phyloP scores from a whole-genome alignment of 2,888 invertebrate species.

The Diaperis boleti region DNA sequence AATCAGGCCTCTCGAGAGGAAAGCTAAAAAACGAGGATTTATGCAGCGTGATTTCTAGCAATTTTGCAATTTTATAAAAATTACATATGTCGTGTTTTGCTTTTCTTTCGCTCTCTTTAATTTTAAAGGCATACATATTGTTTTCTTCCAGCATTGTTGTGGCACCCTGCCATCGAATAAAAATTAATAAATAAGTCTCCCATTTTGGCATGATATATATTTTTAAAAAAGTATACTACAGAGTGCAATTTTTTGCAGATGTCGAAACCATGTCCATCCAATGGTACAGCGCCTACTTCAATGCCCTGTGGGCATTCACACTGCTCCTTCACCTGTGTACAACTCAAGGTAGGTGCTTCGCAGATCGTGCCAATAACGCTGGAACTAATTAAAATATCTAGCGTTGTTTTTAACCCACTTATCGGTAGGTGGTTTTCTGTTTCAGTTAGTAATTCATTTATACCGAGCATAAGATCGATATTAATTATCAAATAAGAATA shows the following conservation, averaged over 20 bases:
- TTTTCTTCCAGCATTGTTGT: too few relatives aligned
- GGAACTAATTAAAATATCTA: slow-evolving; percentile 1
- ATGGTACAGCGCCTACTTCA: slow-evolving; percentile 50
- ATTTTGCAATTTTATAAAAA: too few relatives aligned
- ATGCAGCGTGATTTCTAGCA: too few relatives aligned
- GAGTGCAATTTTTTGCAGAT: slow-evolving; percentile 60
- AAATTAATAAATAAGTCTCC: too few relatives aligned
- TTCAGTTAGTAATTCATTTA: slow-evolving; percentile 20
- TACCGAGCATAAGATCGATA: slow-evolving; percentile 9
- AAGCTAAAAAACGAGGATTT: too few relatives aligned
- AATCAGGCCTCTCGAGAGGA: too few relatives aligned
- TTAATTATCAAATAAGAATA: slow-evolving; percentile 19
- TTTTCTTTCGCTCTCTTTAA: too few relatives aligned
- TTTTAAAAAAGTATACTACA: too few relatives aligned
- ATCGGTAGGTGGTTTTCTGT: slow-evolving; percentile 16
- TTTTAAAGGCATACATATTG: too few relatives aligned
- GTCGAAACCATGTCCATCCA: slow-evolving; percentile 56
- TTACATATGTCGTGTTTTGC: too few relatives aligned
- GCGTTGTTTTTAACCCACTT: slow-evolving; percentile 28
- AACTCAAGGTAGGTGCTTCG: slow-evolving; percentile 47
- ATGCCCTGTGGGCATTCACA: slow-evolving; percentile 50
- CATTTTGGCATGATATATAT: too few relatives aligned
- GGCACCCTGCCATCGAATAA: too few relatives aligned
- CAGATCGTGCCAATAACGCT: background rate
- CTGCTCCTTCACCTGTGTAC: slow-evolving; percentile 41